These are phyloP conservation scores for Eupristina koningsbergeri DNA, from an alignment of 1,140 invertebrate species.

Conservation along the genomic window DNA sequence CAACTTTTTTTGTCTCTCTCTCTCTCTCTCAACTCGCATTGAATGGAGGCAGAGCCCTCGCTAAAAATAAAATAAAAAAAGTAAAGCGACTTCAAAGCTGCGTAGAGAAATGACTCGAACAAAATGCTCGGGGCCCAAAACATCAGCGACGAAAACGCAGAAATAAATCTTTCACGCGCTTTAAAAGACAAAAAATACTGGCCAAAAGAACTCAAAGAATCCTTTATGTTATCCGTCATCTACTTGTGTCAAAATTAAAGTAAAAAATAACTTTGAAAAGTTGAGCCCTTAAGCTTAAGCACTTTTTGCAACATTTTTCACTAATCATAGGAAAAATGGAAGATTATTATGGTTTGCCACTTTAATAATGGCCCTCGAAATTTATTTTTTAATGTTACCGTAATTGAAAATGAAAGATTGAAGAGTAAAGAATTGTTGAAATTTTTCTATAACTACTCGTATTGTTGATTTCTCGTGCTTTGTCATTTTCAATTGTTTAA, in stretches of 20 bases:
- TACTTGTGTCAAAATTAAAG: constrained; percentile 23
- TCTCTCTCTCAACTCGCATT: not conserved
- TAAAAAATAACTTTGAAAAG: constrained; percentile 1
- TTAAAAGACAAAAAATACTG: constrained; percentile 37
- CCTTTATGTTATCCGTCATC: constrained; percentile 37
- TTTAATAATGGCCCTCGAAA: no score
- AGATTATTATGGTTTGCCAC: no score
- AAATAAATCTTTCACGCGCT: constrained; percentile 42
- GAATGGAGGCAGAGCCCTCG: not conserved
- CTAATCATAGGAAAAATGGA: not conserved
- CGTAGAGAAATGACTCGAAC: constrained; percentile 31
- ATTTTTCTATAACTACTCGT: no score
- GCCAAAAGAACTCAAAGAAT: constrained; percentile 30
- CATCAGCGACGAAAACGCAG: constrained; percentile 42
- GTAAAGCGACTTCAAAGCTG: constrained; percentile 22
- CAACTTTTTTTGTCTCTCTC: no score
- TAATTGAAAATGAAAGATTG: no score
- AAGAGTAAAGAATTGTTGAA: no score
- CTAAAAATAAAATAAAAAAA: constrained; percentile 17
- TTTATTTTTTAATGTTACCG: no score
- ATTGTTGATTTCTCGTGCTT: no score
- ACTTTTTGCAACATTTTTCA: not conserved
- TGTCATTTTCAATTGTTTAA: no score
- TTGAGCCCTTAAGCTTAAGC: not conserved
- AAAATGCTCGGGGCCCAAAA: constrained; percentile 28